Evolutionary conservation across 1,140 invertebrate species (phyloP).

Genomic region (Diplogasteroides magnus): DNA sequence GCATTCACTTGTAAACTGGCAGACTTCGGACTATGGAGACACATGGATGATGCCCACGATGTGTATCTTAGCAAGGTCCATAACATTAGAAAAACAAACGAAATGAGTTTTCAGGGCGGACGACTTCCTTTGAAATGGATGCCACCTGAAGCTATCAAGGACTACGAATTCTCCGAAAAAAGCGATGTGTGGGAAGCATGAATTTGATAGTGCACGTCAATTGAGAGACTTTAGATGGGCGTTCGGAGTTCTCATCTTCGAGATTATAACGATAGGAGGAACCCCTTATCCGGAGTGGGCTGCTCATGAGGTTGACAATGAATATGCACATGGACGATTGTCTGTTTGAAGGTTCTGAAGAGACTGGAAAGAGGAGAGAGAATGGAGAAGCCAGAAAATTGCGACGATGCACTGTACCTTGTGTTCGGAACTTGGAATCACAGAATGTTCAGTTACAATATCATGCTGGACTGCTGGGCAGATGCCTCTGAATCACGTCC

Average conservation of each 20-base stretch:
- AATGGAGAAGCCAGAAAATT: background rate
- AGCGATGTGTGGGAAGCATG: background rate
- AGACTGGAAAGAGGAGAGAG: background rate
- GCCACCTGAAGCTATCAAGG: background rate
- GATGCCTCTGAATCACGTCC: no score
- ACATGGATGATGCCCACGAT: background rate
- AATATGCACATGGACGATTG: background rate
- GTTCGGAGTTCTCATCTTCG: background rate
- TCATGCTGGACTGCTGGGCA: no score
- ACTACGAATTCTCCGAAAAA: background rate
- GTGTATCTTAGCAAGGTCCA: background rate
- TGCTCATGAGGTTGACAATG: background rate
- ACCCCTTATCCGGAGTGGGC: background rate
- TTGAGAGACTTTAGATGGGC: background rate
- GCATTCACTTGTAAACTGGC: background rate
- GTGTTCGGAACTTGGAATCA: no score
- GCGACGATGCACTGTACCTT: no score
- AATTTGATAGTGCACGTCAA: background rate
- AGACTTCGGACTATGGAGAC: background rate
- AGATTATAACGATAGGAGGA: background rate
- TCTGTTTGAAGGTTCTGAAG: background rate
- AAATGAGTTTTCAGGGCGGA: background rate
- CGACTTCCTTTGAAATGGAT: background rate
- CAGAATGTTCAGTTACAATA: no score
- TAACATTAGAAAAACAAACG: no score